phyloP scores from a whole-genome alignment of 1,140 invertebrate genomes.

The Plutomurus gul region DNA sequence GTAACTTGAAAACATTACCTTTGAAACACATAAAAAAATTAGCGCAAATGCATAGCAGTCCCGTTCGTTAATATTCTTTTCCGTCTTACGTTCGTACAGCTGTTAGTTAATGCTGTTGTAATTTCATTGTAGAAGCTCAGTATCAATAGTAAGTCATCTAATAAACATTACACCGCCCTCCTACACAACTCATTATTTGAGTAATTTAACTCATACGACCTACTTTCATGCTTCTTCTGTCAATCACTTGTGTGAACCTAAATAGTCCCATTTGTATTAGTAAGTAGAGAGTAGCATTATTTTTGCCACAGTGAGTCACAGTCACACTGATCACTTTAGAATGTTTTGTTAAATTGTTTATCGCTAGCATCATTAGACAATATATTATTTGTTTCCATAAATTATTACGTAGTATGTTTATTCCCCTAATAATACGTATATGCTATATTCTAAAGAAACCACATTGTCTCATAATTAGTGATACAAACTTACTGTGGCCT shows the following conservation, averaged over 20 bases:
- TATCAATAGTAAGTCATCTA: background rate
- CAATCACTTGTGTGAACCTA: conserved; percentile 1
- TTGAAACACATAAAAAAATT: background rate
- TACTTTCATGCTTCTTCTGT: background rate
- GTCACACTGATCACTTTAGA: background rate
- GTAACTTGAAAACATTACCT: background rate
- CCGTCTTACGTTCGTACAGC: background rate
- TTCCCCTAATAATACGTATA: background rate
- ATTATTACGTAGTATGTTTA: background rate
- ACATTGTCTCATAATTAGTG: no score
- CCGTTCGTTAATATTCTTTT: background rate
- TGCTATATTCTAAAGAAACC: no score
- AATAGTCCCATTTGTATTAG: background rate
- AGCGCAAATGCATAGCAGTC: background rate
- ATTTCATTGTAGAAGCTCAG: conserved; percentile 10
- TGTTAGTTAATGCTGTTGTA: background rate
- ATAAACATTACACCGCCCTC: background rate
- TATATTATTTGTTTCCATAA: background rate
- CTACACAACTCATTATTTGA: background rate
- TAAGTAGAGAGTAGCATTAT: background rate
- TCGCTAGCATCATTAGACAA: background rate
- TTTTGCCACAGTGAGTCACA: background rate
- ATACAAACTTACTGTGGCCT: no score
- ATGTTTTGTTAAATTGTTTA: background rate
- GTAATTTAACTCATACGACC: no score